Base-by-base conservation (phyloP, 2,797 vertebrate genomes). In the Remorina albescens region DNA sequence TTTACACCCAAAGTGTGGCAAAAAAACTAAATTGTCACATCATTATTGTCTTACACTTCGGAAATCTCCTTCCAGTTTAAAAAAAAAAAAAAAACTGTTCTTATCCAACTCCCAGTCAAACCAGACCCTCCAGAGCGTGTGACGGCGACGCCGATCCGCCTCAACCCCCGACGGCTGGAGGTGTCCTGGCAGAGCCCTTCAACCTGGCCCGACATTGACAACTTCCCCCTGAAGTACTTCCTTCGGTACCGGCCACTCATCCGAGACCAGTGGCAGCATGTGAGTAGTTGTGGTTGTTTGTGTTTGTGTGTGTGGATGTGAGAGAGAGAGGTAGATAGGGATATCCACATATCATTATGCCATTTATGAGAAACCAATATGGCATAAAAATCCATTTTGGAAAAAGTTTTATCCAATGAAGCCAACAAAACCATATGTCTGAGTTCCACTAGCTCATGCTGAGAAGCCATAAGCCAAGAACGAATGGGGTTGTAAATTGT, bases 141-240 rank as follows among this genome's bases (percentile, higher is more conserved):
- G 85, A 94, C 96, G 6, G 98, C 97, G 6, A 97, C 94, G 47
- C 96, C 96, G 0, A 94, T 99, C 61, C 93, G 94, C 23, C 94
- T 94, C 89, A 97, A 96, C 47, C 93, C 95, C 47, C 95, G 96
- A 18, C 93, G 96, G 41, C 89, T 99, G 82, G 96, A 97, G 80
- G 98, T 99, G 64, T 96, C 96, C 1, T 99, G 98, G 98, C 95
- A 96, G 75, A 98, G 96, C 28, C 98, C 98, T 0, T 96, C 96
- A 0, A 96, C 97, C 5, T 99, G 98, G 98, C 98, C 98, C 0
- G 98, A 99, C 62, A 96, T 96, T 0, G 98, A 99, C 3, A 95
- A 93, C 67, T 99, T 99, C 79, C 98, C 97, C 0, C 95, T 99
- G 65, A 99, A 99, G 82, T 99, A 98, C 92, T 99, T 99, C 90